Conservation (phyloP, 2,888 invertebrate species). For the Heliconius charithonia region DNA sequence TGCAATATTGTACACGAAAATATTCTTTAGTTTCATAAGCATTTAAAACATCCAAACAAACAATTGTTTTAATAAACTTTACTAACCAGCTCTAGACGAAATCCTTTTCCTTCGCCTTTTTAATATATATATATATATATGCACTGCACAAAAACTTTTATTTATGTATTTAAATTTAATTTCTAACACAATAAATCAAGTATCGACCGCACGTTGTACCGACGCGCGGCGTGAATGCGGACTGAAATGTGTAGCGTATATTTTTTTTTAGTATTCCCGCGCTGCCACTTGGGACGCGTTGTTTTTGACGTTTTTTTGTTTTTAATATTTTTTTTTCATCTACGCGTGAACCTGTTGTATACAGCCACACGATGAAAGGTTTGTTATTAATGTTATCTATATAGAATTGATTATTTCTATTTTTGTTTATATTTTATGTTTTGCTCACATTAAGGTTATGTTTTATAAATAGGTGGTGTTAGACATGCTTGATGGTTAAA, state of each 20-base stretch:
- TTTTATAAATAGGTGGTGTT: not conserved
- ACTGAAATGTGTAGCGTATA: constrained; percentile 58
- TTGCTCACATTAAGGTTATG: not conserved
- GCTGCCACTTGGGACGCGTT: constrained; percentile 59
- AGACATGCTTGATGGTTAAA: not conserved
- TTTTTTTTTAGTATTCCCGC: constrained; percentile 55
- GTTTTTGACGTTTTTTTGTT: constrained; percentile 62
- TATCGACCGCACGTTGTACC: constrained; percentile 56
- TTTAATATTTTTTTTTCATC: constrained; percentile 53
- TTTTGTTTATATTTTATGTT: not conserved
- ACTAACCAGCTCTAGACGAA: constrained; percentile 35
- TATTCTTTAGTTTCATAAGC: not conserved
- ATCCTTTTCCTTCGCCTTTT: constrained; percentile 23
- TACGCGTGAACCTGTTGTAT: constrained; percentile 56
- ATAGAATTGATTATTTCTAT: not conserved
- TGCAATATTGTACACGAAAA: not conserved
- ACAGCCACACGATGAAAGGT: constrained; percentile 62
- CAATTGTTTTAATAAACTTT: not conserved
- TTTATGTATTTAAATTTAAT: not conserved
- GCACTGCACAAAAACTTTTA: constrained; percentile 41
- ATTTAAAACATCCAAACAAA: not conserved
- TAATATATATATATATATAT: not conserved
- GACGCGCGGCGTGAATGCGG: constrained; percentile 59
- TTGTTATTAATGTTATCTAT: constrained; percentile 33
- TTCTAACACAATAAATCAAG: constrained; percentile 7